Percentiles rank a stretch among this genome's conserved stretches.
phyloP scores from a whole-genome alignment of 2,888 invertebrate genomes.

The Philereme vetulata region DNA sequence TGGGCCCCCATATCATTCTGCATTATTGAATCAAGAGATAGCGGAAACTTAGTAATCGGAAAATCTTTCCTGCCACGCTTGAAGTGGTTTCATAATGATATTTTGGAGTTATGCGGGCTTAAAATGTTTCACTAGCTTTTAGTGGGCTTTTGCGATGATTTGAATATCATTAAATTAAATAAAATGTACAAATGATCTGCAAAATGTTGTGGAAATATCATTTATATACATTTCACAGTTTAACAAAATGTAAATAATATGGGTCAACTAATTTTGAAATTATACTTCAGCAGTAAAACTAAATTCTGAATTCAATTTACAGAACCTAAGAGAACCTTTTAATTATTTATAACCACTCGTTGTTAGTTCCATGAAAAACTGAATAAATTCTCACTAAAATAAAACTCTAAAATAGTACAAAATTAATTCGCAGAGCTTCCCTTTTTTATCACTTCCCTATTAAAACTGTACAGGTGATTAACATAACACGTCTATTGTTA shows the following conservation, averaged over 20 bases:
- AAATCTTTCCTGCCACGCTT: conserved; percentile 43
- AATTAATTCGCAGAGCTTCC: conserved; percentile 7
- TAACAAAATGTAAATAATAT: not conserved
- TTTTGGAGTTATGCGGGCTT: conserved; percentile 31
- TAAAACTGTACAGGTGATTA: conserved; percentile 15
- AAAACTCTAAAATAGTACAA: conserved; percentile 2
- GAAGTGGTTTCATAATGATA: conserved; percentile 44
- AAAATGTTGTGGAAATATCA: too few species aligned
- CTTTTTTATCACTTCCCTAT: conserved; percentile 14
- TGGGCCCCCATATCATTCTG: conserved; percentile 49
- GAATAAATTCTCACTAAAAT: conserved; percentile 1
- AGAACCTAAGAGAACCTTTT: not conserved
- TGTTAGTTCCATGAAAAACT: conserved; percentile 8
- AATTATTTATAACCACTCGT: not conserved
- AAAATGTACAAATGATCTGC: too few species aligned
- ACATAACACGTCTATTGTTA: not conserved
- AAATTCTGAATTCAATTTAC: not conserved
- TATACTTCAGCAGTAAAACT: not conserved
- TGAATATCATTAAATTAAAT: too few species aligned
- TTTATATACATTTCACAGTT: not conserved
- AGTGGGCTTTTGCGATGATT: too few species aligned
- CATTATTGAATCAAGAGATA: conserved; percentile 57
- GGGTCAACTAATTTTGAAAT: too few species aligned
- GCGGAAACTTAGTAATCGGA: conserved; percentile 44
- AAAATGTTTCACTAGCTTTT: too few species aligned